Evolutionary conservation across 2,797 vertebrate species (phyloP).

Genomic region (Pangasius larnaudii): DNA sequence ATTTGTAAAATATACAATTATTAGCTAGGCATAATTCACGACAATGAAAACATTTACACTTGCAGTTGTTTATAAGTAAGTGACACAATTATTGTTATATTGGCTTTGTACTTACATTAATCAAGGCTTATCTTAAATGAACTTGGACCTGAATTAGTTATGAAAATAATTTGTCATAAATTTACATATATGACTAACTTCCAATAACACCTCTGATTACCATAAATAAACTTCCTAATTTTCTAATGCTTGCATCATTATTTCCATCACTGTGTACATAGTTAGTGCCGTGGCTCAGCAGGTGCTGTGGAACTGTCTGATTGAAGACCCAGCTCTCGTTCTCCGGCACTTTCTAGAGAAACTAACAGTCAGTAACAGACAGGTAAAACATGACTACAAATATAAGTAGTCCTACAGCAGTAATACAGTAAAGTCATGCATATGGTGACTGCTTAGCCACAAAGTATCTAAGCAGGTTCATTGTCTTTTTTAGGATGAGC

Average conservation of each 20-base stretch:
- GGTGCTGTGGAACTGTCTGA: conserved; percentile 98
- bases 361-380: conserved; percentile 96
- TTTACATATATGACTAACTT: background rate
- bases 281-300: conserved; percentile 97
- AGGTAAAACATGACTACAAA: conserved; percentile 74
- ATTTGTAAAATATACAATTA: background rate
- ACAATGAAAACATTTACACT: background rate
- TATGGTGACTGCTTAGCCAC: background rate
- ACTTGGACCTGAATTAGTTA: background rate
- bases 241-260: background rate
- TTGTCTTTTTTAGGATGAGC: conserved; percentile 83
- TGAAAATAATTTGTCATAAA: background rate
- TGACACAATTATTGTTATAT: background rate
- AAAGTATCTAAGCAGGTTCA: background rate
- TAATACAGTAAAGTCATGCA: background rate
- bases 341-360: conserved; percentile 97
- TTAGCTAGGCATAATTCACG: background rate
- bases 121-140: background rate
- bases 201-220: background rate
- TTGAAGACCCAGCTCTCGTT: conserved; percentile 96
- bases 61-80: background rate
- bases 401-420: background rate
- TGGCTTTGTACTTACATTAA: background rate
- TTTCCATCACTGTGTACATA: conserved; percentile 57
- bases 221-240: background rate